Percentiles rank a stretch among this genome's conserved stretches.
phyloP scores from a whole-genome alignment of 2,888 invertebrate species.

The Merodon equestris region DNA sequence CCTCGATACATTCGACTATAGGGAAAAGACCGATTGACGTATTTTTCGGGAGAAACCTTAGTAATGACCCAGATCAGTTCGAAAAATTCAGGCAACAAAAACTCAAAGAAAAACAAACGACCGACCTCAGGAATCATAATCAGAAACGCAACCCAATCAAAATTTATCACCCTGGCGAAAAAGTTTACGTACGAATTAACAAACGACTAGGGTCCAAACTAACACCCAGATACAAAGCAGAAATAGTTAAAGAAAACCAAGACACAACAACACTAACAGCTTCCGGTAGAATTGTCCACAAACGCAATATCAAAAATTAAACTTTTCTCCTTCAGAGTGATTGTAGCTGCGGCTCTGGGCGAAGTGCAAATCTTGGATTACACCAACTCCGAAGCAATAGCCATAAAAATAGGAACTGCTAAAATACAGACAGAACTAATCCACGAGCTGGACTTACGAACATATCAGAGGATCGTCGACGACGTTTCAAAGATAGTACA shows the following conservation, averaged over 20 bases:
- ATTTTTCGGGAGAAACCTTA: slow-evolving; percentile 22
- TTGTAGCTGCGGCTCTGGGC: too few relatives aligned
- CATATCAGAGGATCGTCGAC: neutral
- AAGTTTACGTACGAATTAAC: slow-evolving; percentile 27
- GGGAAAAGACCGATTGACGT: slow-evolving; percentile 21
- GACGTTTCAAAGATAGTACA: neutral
- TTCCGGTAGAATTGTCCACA: slow-evolving; percentile 28
- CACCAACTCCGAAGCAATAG: neutral
- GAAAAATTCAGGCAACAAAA: slow-evolving; percentile 22
- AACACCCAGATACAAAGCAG: slow-evolving; percentile 21
- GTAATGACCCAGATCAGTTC: slow-evolving; percentile 14
- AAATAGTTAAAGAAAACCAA: slow-evolving; percentile 46
- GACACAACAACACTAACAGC: slow-evolving; percentile 38
- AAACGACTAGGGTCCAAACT: slow-evolving; percentile 41
- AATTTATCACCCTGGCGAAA: slow-evolving; percentile 22
- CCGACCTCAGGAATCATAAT: slow-evolving; percentile 29
- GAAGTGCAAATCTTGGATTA: too few relatives aligned
- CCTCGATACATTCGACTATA: slow-evolving; percentile 29
- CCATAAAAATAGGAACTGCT: neutral
- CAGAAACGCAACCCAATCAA: slow-evolving; percentile 18
- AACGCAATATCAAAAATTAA: slow-evolving; percentile 27
- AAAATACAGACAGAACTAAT: slow-evolving; percentile 19
- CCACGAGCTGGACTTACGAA: slow-evolving; percentile 7
- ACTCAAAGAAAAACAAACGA: slow-evolving; percentile 27
- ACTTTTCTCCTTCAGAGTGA: neutral